phyloP scores from a whole-genome alignment of 2,888 invertebrate genomes.

The Metopia argyrocephala region DNA sequence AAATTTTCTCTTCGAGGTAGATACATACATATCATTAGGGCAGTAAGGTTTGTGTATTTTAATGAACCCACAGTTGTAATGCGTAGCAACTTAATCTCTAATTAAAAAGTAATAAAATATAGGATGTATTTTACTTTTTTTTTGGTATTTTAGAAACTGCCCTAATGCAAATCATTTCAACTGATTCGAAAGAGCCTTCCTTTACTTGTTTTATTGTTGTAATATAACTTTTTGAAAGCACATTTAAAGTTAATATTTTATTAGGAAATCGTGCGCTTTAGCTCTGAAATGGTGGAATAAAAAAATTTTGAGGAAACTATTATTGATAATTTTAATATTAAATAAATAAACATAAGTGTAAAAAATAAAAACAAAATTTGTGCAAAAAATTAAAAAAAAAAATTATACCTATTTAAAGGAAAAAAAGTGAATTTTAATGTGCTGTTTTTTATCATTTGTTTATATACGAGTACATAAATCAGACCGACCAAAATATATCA shows the following conservation, averaged over 20 bases:
- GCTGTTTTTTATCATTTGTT: background rate
- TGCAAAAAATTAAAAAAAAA: background rate
- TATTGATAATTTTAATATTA: background rate
- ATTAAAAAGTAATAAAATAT: background rate
- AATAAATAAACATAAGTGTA: background rate
- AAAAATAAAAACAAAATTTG: background rate
- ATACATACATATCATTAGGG: background rate
- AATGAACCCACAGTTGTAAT: too few species aligned
- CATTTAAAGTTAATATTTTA: slow-evolving; percentile 34
- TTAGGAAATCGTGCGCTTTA: slow-evolving; percentile 24
- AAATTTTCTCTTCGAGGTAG: background rate
- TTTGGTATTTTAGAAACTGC: background rate
- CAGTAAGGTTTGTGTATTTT: too few species aligned
- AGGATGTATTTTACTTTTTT: background rate
- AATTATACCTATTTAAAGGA: too few species aligned
- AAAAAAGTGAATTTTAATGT: background rate
- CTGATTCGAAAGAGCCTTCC: background rate
- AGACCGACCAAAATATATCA: too few species aligned
- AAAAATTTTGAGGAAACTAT: background rate
- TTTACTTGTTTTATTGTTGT: slow-evolving; percentile 14
- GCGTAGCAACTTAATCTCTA: background rate
- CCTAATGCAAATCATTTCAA: slow-evolving; percentile 23
- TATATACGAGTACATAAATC: too few species aligned
- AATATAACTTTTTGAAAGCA: slow-evolving; percentile 25
- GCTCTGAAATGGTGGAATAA: background rate